Evolutionary conservation across 2,888 invertebrate species (phyloP).

Genomic region (Polyommatus icarus): DNA sequence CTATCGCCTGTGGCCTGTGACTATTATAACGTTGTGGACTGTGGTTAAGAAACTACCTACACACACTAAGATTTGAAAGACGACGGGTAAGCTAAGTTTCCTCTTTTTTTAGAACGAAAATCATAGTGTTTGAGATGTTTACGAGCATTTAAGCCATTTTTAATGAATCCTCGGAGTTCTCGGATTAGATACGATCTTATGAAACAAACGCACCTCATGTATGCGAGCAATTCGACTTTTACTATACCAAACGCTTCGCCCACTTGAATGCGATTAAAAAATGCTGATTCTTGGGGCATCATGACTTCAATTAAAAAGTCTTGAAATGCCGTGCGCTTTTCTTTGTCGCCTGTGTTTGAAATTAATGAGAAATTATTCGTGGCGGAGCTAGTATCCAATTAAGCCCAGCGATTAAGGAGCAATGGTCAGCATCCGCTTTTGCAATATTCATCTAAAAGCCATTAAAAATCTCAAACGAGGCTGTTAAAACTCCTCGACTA

Average conservation of each 20-base stretch:
- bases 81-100: not conserved
- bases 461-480: slow-evolving; percentile 37
- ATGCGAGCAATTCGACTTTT: slow-evolving; percentile 29
- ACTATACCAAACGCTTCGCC: slow-evolving; percentile 20
- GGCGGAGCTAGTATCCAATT: slow-evolving; percentile 56
- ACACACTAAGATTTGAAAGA: no score
- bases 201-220: not conserved
- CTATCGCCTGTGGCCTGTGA: not conserved
- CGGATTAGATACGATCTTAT: slow-evolving; percentile 20
- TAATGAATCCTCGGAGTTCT: not conserved
- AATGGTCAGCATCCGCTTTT: slow-evolving; percentile 54
- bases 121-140: not conserved
- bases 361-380: slow-evolving; percentile 67
- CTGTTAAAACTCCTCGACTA: slow-evolving; percentile 66
- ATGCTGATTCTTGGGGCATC: slow-evolving; percentile 31
- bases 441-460: slow-evolving; percentile 53
- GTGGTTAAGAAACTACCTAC: not conserved
- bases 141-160: not conserved
- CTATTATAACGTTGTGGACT: not conserved
- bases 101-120: not conserved
- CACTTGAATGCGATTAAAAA: slow-evolving; percentile 14
- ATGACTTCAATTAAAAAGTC: slow-evolving; percentile 54
- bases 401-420: slow-evolving; percentile 54
- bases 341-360: slow-evolving; percentile 54
- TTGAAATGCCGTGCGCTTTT: slow-evolving; percentile 57